These are phyloP conservation scores for Leptodactylus fallax DNA, from an alignment of 2,797 vertebrate genomes.

Conservation along the genomic window DNA sequence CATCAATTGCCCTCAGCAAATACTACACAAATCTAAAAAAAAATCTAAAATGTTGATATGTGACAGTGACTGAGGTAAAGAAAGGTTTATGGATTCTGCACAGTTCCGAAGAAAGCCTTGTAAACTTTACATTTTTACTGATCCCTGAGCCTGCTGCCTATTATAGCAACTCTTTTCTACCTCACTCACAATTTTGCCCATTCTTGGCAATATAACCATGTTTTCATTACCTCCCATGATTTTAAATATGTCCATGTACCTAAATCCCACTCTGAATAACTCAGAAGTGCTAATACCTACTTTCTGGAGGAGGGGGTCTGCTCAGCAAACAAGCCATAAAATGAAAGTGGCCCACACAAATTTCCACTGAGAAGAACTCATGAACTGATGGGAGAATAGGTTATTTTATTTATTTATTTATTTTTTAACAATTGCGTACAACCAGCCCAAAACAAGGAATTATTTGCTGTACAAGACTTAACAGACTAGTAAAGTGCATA, in stretches of 20 bases:
- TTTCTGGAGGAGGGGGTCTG: conserved; percentile 10
- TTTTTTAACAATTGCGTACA: no score
- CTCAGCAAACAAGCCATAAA: conserved; percentile 8
- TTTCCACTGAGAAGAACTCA: not conserved
- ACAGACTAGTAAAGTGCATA: not conserved
- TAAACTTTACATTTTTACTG: not conserved
- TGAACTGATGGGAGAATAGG: not conserved
- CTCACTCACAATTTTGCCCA: not conserved
- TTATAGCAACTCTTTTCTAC: not conserved
- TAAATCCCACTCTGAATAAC: conserved; percentile 6
- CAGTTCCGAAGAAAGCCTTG: not conserved
- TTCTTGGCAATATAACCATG: not conserved
- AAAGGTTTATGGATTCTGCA: no score
- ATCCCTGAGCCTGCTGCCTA: not conserved
- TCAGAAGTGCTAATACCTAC: conserved; percentile 26
- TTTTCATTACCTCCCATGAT: conserved; percentile 31
- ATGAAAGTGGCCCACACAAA: conserved; percentile 12
- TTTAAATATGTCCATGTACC: not conserved
- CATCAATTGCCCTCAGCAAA: no score
- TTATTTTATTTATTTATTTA: not conserved
- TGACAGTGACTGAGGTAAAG: no score
- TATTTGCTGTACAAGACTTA: not conserved
- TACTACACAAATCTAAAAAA: no score
- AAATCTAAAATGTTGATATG: no score
- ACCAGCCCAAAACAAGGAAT: not conserved